Conservation (phyloP, 2,888 invertebrate genomes). For the Sinotaia quadrata region DNA sequence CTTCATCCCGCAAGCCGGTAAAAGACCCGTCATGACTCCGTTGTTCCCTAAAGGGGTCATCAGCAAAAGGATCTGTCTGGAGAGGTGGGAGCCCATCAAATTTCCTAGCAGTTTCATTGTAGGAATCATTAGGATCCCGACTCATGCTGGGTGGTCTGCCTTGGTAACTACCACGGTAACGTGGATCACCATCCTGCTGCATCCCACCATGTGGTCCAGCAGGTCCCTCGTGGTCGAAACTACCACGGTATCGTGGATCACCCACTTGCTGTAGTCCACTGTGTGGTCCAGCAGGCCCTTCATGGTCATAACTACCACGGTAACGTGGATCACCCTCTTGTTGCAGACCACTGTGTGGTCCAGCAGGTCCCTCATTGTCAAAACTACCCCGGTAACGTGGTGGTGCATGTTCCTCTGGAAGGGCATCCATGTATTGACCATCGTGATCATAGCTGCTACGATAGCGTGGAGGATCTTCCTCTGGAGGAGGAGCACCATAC, state of each 20-base stretch:
- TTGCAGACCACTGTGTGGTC: background rate
- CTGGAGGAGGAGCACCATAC: background rate
- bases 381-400: conserved; percentile 36
- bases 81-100: conserved; percentile 62
- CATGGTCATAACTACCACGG: conserved; percentile 32
- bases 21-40: conserved; percentile 38
- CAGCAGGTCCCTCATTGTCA: background rate
- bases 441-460: conserved; percentile 21
- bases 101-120: conserved; percentile 33
- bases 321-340: conserved; percentile 15
- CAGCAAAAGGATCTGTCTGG: conserved; percentile 61
- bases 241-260: conserved; percentile 28
- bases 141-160: conserved; percentile 31
- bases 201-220: background rate
- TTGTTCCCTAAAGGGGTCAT: conserved; percentile 61
- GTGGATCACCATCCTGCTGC: conserved; percentile 9
- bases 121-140: conserved; percentile 30
- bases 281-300: background rate
- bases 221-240: conserved; percentile 5
- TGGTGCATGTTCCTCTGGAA: conserved; percentile 6
- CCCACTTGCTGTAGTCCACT: background rate
- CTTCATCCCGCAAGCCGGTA: conserved; percentile 29
- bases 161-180: conserved; percentile 41
- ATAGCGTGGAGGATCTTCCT: conserved; percentile 23
- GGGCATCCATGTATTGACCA: conserved; percentile 4